phyloP scores from a whole-genome alignment of 2,797 vertebrate genomes.

The Darevskia nairensis region DNA sequence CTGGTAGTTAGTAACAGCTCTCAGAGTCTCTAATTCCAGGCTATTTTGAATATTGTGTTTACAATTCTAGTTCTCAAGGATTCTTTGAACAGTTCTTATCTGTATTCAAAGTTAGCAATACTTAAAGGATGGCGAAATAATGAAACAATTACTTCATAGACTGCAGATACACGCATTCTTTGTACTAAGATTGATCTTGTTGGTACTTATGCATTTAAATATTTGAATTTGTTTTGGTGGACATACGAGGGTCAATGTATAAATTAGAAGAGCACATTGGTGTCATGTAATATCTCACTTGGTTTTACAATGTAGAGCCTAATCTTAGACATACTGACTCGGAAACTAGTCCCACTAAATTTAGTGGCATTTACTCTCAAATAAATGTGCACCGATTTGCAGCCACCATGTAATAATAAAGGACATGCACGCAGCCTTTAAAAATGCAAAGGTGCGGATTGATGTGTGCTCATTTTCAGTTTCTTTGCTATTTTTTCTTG shows the following conservation, averaged over 20 bases:
- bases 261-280: constrained; percentile 27
- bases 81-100: constrained; percentile 4
- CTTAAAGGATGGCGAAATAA: neutral
- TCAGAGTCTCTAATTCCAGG: neutral
- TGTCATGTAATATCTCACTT: neutral
- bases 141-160: neutral
- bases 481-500: constrained; percentile 14
- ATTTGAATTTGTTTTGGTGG: constrained; percentile 34
- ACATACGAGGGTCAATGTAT: constrained; percentile 15
- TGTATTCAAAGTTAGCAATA: neutral
- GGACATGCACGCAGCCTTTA: constrained; percentile 5
- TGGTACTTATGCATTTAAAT: constrained; percentile 34
- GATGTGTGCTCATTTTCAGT: constrained; percentile 9
- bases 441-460: constrained; percentile 1
- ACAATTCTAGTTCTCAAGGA: neutral
- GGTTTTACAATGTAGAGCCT: no score
- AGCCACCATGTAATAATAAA: constrained; percentile 26
- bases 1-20: neutral
- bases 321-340: neutral
- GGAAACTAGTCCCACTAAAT: neutral
- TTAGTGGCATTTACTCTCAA: neutral
- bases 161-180: neutral
- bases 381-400: neutral
- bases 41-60: neutral
- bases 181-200: constrained; percentile 11